Base-by-base conservation (phyloP, 2,888 invertebrate genomes). In the Ametastegia equiseti region DNA sequence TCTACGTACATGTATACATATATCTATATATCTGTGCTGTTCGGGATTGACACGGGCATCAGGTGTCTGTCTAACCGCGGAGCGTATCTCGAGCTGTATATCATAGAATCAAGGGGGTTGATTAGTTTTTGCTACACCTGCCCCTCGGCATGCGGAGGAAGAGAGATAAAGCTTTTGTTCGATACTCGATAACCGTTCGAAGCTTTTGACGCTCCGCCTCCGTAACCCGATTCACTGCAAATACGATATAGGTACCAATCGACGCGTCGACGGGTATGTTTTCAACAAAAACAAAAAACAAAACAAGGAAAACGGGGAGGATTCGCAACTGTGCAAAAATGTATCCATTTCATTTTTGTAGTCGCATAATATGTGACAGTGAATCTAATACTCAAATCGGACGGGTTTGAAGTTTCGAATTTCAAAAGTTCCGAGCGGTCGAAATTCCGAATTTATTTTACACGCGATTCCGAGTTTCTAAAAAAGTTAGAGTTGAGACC, bases 71-170 rank as follows among this genome's bases (percentile, higher is more conserved):
- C 50, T 15, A 54, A 19, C 33, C 2, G 30, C 47, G 47, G 36
- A 71, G 13, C 45, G 13, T n/a, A 47, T 47, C 30, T 27, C 71
- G 45, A 30, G 71, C 47, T 47, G 47, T 75, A 75, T 54, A 75
- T 75, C 75, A 54, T 36, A 7, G 54, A 75, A 75, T 75, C 54
- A 54, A 54, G 50, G 36, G 71, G 54, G 50, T 54, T 75, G 75
- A 50, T 54, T 50, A 36, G 71, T 71, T 71, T 71, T 71, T 71
- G 15, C 45, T 13, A n/a, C 13, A 47, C 47, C 45, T 27, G 23
- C 30, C 45, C 23, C 27, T 39, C 45, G 47, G 23, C 45, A 30
- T 13, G 45, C 13, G 15, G 13, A 9, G 11, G 11, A 9, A 36
- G 50, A 15, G 54, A 54, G 50, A 54, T 75, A 54, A 50, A 75